phyloP scores from a whole-genome alignment of 2,888 invertebrate species.

The Callosobruchus maculatus region DNA sequence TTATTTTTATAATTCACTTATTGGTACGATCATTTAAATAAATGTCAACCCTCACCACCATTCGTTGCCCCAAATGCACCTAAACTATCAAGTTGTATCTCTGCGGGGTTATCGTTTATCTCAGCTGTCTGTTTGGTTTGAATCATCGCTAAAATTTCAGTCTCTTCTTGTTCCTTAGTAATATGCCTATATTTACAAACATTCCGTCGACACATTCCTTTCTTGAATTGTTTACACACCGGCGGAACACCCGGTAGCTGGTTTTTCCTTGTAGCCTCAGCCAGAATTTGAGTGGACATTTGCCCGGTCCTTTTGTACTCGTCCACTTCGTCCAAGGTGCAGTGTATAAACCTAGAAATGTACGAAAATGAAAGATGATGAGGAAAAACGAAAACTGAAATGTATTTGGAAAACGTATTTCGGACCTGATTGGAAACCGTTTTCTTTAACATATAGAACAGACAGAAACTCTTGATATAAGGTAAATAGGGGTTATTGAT shows the following conservation, averaged over 20 bases:
- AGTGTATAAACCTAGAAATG: conserved; percentile 65
- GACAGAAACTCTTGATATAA: no score
- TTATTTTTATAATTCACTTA: no score
- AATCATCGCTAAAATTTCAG: conserved; percentile 43
- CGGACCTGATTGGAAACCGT: not conserved
- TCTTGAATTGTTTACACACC: conserved; percentile 53
- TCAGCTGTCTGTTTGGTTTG: conserved; percentile 31
- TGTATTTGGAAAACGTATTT: no score
- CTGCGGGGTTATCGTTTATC: conserved; percentile 20
- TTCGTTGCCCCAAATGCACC: conserved; percentile 16
- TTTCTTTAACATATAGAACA: no score
- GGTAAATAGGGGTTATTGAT: no score
- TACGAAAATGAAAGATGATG: not conserved
- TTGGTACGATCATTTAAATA: no score
- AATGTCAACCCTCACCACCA: no score
- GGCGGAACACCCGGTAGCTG: conserved; percentile 48
- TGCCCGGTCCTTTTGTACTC: conserved; percentile 70
- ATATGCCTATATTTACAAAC: conserved; percentile 47
- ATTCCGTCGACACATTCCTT: conserved; percentile 49
- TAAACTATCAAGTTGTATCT: conserved; percentile 24
- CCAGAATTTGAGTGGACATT: conserved; percentile 58
- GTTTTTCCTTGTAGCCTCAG: conserved; percentile 47
- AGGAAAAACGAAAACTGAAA: no score
- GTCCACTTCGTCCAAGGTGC: conserved; percentile 71
- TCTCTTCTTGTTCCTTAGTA: conserved; percentile 45